Evolutionary conservation across 2,797 vertebrate species (phyloP).

Genomic region (Dryobates pubescens): DNA sequence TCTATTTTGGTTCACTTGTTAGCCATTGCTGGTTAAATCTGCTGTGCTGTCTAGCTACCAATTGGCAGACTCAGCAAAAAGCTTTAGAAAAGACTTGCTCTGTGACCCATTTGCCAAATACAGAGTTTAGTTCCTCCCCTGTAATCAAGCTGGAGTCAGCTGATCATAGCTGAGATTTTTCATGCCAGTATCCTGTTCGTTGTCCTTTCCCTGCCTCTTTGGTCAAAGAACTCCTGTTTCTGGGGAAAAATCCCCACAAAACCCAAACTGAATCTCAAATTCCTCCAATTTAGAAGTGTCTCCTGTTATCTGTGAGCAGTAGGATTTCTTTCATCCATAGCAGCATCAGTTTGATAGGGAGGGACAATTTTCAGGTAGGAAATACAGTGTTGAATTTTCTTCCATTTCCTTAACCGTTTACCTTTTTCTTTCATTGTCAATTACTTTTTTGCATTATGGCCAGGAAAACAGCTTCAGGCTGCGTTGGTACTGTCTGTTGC

Average conservation of each 20-base stretch:
- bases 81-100: conserved; percentile 41
- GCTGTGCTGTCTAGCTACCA: conserved; percentile 18
- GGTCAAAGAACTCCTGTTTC: conserved; percentile 7
- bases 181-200: conserved; percentile 17
- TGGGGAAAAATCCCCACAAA: neutral
- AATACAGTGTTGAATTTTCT: neutral
- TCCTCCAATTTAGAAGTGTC: neutral
- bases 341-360: conserved; percentile 18
- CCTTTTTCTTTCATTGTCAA: conserved; percentile 24
- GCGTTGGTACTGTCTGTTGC: neutral
- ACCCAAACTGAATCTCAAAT: neutral
- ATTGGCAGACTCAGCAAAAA: conserved; percentile 51
- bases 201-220: conserved; percentile 42
- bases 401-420: conserved; percentile 6
- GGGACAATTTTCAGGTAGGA: conserved; percentile 41
- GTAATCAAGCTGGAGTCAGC: conserved; percentile 65
- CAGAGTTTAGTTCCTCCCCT: conserved; percentile 57
- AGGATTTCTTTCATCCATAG: conserved; percentile 35
- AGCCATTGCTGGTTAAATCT: conserved; percentile 50
- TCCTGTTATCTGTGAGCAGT: neutral
- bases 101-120: conserved; percentile 67
- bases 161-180: conserved; percentile 59
- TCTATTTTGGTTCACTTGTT: conserved; percentile 50
- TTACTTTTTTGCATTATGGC: neutral
- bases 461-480: neutral